Conservation (phyloP, 1,140 invertebrate genomes). For the Akabosia matsudoensis region DNA sequence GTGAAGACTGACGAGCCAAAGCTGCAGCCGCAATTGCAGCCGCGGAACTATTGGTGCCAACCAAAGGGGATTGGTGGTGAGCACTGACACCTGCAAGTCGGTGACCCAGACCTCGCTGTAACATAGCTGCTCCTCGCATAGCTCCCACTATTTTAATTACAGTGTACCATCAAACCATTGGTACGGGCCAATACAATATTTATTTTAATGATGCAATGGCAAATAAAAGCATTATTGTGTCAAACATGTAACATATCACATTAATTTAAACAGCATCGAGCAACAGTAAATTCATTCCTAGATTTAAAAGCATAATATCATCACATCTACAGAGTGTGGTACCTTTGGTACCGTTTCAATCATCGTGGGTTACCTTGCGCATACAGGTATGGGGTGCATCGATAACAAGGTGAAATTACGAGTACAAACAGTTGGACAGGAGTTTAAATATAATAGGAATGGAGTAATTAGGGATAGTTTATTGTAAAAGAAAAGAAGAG, state of each 20-base stretch:
- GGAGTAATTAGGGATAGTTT: too few relatives aligned
- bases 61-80: conserved; percentile 41
- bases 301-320: too few relatives aligned
- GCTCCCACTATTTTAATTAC: conserved; percentile 59
- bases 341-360: too few relatives aligned
- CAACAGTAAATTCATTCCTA: too few relatives aligned
- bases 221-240: conserved; percentile 11
- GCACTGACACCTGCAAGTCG: conserved; percentile 66
- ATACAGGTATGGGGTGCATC: too few relatives aligned
- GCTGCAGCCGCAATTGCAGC: conserved; percentile 59
- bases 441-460: too few relatives aligned
- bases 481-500: too few relatives aligned
- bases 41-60: conserved; percentile 53
- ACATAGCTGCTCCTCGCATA: conserved; percentile 63
- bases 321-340: too few relatives aligned
- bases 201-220: conserved; percentile 12
- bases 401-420: too few relatives aligned
- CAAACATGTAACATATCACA: background rate
- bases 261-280: background rate
- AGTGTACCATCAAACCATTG: conserved; percentile 22
- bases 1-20: conserved; percentile 67
- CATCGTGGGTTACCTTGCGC: too few relatives aligned
- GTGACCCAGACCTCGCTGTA: conserved; percentile 63
- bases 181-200: background rate
- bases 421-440: too few relatives aligned